Evolutionary conservation across 1,140 invertebrate species (phyloP).

Genomic region (Drosophila erecta): DNA sequence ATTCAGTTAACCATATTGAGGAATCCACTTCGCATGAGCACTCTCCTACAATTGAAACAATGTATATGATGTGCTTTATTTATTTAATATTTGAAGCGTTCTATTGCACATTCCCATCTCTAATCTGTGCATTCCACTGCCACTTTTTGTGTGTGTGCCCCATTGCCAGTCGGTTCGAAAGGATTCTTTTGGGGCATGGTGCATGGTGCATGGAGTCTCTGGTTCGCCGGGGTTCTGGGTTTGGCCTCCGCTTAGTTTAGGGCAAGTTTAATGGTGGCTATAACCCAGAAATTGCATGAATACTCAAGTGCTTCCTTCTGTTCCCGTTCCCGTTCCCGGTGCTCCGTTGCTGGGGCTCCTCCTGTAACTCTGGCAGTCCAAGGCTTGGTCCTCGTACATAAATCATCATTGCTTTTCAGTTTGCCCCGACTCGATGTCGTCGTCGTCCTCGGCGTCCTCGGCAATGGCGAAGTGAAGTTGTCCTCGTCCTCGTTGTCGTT

Average conservation of each 20-base stretch:
- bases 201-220: slow-evolving; percentile 6
- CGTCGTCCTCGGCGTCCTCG: slow-evolving; percentile 26
- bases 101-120: slow-evolving; percentile 16
- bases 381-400: slow-evolving; percentile 72
- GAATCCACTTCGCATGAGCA: neutral
- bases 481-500: slow-evolving; percentile 40
- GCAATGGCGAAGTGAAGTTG: slow-evolving; percentile 49
- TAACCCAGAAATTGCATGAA: slow-evolving; percentile 82
- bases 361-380: slow-evolving; percentile 42
- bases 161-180: neutral
- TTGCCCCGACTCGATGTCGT: slow-evolving; percentile 43
- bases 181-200: slow-evolving; percentile 3
- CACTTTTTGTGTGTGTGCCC: slow-evolving; percentile 12
- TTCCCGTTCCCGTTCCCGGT: slow-evolving; percentile 2
- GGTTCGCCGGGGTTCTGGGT: slow-evolving; percentile 4
- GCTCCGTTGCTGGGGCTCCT: neutral
- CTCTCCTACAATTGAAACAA: neutral
- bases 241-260: slow-evolving; percentile 58
- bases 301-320: slow-evolving; percentile 66
- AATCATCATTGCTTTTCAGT: slow-evolving; percentile 82
- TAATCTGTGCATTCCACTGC: slow-evolving; percentile 27
- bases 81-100: slow-evolving; percentile 18
- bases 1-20: neutral
- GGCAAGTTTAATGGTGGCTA: slow-evolving; percentile 77
- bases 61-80: slow-evolving; percentile 3